phyloP scores from a whole-genome alignment of 2,797 vertebrate genomes.

The Valencia hispanica region DNA sequence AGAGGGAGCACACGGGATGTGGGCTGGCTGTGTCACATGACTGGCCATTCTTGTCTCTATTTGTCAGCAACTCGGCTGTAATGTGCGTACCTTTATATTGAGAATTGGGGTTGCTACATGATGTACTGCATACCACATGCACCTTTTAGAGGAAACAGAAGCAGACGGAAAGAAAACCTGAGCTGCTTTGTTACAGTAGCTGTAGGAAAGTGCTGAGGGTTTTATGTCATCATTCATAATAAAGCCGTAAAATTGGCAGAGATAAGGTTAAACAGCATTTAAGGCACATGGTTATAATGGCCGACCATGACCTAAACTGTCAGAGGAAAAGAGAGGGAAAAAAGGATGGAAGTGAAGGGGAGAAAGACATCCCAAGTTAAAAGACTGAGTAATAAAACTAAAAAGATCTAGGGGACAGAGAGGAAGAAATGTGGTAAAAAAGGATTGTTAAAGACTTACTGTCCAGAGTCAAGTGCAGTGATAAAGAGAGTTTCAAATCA shows the following conservation, averaged over 20 bases:
- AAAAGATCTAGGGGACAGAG: conserved; percentile 46
- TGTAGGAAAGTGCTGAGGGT: conserved; percentile 35
- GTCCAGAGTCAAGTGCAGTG: conserved; percentile 35
- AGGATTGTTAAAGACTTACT: conserved; percentile 45
- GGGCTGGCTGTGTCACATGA: conserved; percentile 64
- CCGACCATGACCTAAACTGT: conserved; percentile 68
- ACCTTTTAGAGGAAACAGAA: conserved; percentile 19
- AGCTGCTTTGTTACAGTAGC: conserved; percentile 49
- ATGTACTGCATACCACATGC: conserved; percentile 35
- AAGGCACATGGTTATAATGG: conserved; percentile 80
- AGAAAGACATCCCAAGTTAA: conserved; percentile 34
- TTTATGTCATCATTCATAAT: conserved; percentile 67
- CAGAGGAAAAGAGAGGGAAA: conserved; percentile 33
- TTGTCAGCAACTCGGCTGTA: conserved; percentile 62
- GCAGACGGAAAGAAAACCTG: conserved; percentile 17
- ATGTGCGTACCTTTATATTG: conserved; percentile 51
- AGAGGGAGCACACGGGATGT: conserved; percentile 45
- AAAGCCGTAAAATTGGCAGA: conserved; percentile 74
- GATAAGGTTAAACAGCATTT: conserved; percentile 80
- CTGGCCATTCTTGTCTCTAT: conserved; percentile 64
- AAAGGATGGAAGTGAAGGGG: conserved; percentile 4
- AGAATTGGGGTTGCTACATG: conserved; percentile 55
- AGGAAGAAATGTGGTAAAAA: conserved; percentile 46
- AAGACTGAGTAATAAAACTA: conserved; percentile 48
- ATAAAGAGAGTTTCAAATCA: conserved; percentile 55